phyloP scores from a whole-genome alignment of 1,140 invertebrate genomes.

The Lasaia peninsularis region DNA sequence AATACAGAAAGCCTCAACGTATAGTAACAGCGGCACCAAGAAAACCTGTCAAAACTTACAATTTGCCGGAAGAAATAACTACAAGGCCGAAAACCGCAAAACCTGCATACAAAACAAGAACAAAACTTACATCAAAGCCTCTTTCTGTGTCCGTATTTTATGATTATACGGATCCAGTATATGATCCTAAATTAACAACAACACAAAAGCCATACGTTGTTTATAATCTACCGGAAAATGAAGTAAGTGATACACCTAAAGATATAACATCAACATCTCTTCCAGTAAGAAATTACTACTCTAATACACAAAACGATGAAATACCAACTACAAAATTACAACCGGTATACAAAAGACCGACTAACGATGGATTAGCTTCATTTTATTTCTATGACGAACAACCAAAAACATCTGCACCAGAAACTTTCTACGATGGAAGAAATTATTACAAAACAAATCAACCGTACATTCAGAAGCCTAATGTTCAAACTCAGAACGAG shows the following conservation, averaged over 20 bases:
- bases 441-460: slow-evolving; percentile 71
- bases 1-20: slow-evolving; percentile 55
- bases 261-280: slow-evolving; percentile 77
- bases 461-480: slow-evolving; percentile 36
- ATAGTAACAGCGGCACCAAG: slow-evolving; percentile 44
- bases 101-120: slow-evolving; percentile 60
- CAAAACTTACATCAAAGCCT: slow-evolving; percentile 72
- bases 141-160: slow-evolving; percentile 66
- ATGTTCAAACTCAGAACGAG: slow-evolving; percentile 46
- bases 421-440: slow-evolving; percentile 64
- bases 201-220: slow-evolving; percentile 71
- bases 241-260: slow-evolving; percentile 42
- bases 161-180: slow-evolving; percentile 59
- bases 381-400: slow-evolving; percentile 80
- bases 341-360: slow-evolving; percentile 67
- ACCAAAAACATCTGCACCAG: slow-evolving; percentile 58
- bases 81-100: slow-evolving; percentile 63
- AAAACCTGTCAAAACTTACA: slow-evolving; percentile 53
- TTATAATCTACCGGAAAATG: slow-evolving; percentile 69
- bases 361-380: slow-evolving; percentile 71
- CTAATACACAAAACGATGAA: slow-evolving; percentile 74
- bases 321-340: slow-evolving; percentile 75
- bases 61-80: slow-evolving; percentile 51
- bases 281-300: slow-evolving; percentile 79
- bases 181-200: slow-evolving; percentile 60